These are phyloP conservation scores for Onthophagus sagittarius DNA, from an alignment of 2,888 invertebrate species.

Conservation along the genomic window DNA sequence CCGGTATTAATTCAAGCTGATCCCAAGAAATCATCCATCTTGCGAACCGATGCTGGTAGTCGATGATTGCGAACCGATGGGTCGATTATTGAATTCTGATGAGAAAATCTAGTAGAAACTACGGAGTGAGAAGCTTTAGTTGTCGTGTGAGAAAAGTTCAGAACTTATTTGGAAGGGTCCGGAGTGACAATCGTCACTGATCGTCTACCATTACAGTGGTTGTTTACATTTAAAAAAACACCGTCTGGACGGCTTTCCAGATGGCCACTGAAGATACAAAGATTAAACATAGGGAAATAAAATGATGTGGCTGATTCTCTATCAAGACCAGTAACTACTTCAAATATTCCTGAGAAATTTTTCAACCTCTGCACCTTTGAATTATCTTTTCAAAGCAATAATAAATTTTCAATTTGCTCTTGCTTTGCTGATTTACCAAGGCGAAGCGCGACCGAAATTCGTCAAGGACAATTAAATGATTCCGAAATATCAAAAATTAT, in stretches of 20 bases:
- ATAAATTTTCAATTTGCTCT: slow-evolving; percentile 18
- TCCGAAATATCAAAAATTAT: no score
- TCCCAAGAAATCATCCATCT: slow-evolving; percentile 27
- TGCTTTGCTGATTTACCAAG: slow-evolving; percentile 24
- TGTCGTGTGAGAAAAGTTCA: slow-evolving; percentile 38
- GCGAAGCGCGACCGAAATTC: slow-evolving; percentile 14
- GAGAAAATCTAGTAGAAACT: slow-evolving; percentile 36
- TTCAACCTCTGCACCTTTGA: neutral
- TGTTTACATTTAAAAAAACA: slow-evolving; percentile 41
- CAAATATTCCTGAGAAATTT: neutral
- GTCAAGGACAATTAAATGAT: slow-evolving; percentile 28
- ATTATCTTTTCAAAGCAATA: slow-evolving; percentile 12
- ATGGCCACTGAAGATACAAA: slow-evolving; percentile 45
- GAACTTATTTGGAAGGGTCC: slow-evolving; percentile 41
- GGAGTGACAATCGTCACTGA: slow-evolving; percentile 43
- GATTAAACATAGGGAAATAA: slow-evolving; percentile 40
- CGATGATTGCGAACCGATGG: no score
- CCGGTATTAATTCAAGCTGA: slow-evolving; percentile 29
- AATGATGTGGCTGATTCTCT: slow-evolving; percentile 45
- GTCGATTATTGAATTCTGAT: slow-evolving; percentile 25
- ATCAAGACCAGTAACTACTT: slow-evolving; percentile 23
- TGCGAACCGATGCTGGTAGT: slow-evolving; percentile 27
- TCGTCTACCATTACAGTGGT: slow-evolving; percentile 47
- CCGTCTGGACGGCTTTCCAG: slow-evolving; percentile 43
- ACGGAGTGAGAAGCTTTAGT: slow-evolving; percentile 37